phyloP scores from a whole-genome alignment of 2,888 invertebrate genomes.

The Cistogaster globosa region DNA sequence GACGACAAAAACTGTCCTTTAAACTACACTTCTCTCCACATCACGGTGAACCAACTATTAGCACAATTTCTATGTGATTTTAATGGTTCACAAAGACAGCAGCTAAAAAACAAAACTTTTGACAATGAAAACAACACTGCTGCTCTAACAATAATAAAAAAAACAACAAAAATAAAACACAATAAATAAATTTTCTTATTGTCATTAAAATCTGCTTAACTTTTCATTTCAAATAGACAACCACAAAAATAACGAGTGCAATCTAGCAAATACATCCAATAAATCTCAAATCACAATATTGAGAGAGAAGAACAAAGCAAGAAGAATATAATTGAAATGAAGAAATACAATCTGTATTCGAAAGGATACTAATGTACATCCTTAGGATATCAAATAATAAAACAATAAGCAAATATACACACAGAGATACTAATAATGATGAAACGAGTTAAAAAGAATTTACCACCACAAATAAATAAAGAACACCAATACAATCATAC shows the following conservation, averaged over 20 bases:
- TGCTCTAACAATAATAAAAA: neutral
- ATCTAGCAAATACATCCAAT: neutral
- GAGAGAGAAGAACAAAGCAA: slow-evolving; percentile 1
- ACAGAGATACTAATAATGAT: neutral
- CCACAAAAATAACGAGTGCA: neutral
- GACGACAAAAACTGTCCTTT: neutral
- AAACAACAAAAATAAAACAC: too few species aligned
- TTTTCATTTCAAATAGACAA: slow-evolving; percentile 41
- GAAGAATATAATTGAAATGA: slow-evolving; percentile 21
- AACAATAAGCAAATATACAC: neutral
- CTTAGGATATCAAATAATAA: slow-evolving; percentile 32
- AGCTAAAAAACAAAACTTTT: slow-evolving; percentile 23
- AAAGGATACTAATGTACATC: slow-evolving; percentile 23
- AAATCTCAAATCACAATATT: neutral
- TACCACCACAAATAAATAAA: slow-evolving; percentile 15
- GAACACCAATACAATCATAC: neutral
- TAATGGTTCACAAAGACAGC: neutral
- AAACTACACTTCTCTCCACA: neutral
- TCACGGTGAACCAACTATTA: neutral
- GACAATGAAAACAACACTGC: neutral
- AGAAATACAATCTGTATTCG: slow-evolving; percentile 3
- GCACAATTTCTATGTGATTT: neutral
- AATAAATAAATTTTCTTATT: slow-evolving; percentile 53
- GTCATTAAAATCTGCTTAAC: slow-evolving; percentile 61
- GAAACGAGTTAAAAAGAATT: slow-evolving; percentile 3